Base-by-base conservation (phyloP, 2,113 vertebrate genomes). In the Hippocampus abdominalis region DNA sequence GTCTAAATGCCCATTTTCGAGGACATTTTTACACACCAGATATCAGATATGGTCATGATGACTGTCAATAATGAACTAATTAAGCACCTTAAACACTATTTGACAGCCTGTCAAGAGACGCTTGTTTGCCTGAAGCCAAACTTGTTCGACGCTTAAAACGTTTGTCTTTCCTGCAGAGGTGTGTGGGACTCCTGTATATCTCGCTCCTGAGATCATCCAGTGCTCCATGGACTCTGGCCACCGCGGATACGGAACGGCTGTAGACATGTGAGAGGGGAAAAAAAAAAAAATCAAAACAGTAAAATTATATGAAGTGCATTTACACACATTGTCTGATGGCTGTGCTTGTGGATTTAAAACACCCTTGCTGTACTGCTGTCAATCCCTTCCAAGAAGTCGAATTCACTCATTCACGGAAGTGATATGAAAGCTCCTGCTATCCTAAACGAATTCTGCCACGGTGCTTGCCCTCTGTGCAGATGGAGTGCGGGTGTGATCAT, bases 401-500 rank as follows among this genome's bases (percentile, higher is more conserved):
- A 16, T 25, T 44, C 42, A 46, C 27, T 27, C 27, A 27, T 7
- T 46, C 40, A 4, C 46, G 42, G 36, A 39, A 53, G 8, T 53
- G 29, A 66, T 66, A 66, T 8, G 48, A 49, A 29, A 20, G 27
- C 27, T 66, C 44, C 16, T n/a, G 64, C 27, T 13, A 36, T 54
- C 65, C 1, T 54, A 39, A 29, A 66, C 5, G 21, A 1, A 36
- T 29, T 48, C 36, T 49, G 10, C 73, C 51, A 75, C 15, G 8
- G 20, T 20, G 16, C 2, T 27, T 65, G 29, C 71, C 7, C 32
- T 51, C 54, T 69, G 73, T 72, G 53, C 91, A 99, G 97, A 90
- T 99, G 97, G 97, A 98, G 96, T 81, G 93, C 94, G 0, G 96
- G 97, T 0, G 97, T 98, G 68, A 96, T 99, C 90, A 96, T 99